Evolutionary conservation across 2,888 invertebrate species (phyloP), one percentile per base, ranked within the genome.

Genomic region (Scelioninae gen. 2): DNA sequence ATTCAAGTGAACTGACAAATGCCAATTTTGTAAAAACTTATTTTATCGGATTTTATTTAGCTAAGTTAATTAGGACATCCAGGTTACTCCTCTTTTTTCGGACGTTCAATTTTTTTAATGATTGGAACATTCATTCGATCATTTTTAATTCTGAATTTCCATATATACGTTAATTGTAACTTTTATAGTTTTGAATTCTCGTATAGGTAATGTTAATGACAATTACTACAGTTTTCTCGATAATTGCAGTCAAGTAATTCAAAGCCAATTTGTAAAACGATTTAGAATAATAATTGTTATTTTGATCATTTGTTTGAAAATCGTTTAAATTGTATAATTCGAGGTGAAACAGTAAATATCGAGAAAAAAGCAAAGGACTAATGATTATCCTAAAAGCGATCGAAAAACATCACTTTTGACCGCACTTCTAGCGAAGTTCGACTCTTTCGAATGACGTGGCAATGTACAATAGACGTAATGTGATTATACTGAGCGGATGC

Each of bases 381-480:
- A 52, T 7, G 65, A 60, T 16, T 57, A 69, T 65, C 28, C 57
- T 73, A 46, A 72, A 73, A 39, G 53, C 65, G 19, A 52, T 68
- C 57, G 45, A 58, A 46, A 71, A 71, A 74, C 58, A 67, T 60
- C 46, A 31, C 75, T 67, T 61, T 55, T 43, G 53, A 68, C 60
- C 63, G 65, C 31, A 74, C 52, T 73, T 68, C 41, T 55, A 55
- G 45, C 37, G 45, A 50, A 43, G 25, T 74, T 68, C 48, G 64
- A 63, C 53, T 69, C 41, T 75, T 71, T 52, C 55, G 60, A 69
- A 60, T 77, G 48, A 57, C 65, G 53, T 72, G 80, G 78, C 82
- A 81, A 82, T 85, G 83, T 85, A 84, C 82, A 83, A 84, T 84
- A 85, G 82, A 82, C 76, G 81, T 81, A 82, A 83, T 84, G 84